Evolutionary conservation across 53 echinoderm and acorn worm genomes (phyloP), one percentile per base, ranked within the genome.

Genomic region (Echinarachnius parma): DNA sequence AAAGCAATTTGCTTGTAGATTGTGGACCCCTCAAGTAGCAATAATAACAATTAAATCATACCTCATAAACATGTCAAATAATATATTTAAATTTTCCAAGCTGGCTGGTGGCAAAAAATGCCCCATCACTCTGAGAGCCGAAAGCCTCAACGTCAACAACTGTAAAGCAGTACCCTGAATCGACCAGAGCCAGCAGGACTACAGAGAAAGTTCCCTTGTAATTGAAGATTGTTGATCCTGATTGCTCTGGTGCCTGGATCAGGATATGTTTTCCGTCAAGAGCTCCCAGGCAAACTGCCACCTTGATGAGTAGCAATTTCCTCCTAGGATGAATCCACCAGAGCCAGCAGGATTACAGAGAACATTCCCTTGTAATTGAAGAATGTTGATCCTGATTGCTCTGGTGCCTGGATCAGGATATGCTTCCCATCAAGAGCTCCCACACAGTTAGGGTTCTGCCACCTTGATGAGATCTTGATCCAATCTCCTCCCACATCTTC

Each of bases 371-470:
- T 87, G 46, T 87, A 82, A 9, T 87, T 87, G 59, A 34, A 82
- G 53, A 59, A 87, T 1, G 36, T 53, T 16, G 72, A 71, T 20
- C 82, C 78, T n/a, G 62, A 46, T 18, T 59, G 78, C 1, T 42
- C 22, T 10, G 82, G 87, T 2, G 64, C 47, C 32, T 78, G 33
- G 22, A 87, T 53, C 0, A 58, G 24, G 4, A 87, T 49, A 62
- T 82, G 78, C 21, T 87, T 87, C 21, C 82, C 87, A 72, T 75
- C 87, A 21, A 82, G n/a, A 3, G 82, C 78, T 0, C 78, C 87
- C 3, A 78, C 34, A 52, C 87, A 82, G 55, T 87, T 77, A 1
- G 87, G 82, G 58, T 78, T 82, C 33, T 82, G 34, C 82, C 86
- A 86, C 32, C 80, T 21, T 9, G 11, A 13, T 4, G 21, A 35